Conservation (phyloP, 2,888 invertebrate species). For the Apomyelois bistriatella region DNA sequence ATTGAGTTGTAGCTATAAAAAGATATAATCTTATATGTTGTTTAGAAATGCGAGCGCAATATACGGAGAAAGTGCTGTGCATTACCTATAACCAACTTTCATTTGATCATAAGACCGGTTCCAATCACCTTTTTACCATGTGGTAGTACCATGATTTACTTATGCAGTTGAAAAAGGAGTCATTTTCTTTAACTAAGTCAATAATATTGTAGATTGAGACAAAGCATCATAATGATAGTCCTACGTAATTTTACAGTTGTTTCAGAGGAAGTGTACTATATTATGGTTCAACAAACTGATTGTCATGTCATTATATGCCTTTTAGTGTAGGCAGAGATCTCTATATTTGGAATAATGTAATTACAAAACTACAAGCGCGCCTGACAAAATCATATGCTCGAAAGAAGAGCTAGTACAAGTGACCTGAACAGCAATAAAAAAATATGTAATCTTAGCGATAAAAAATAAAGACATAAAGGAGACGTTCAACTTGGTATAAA, state of each 20-base stretch:
- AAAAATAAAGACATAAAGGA: slow-evolving; percentile 49
- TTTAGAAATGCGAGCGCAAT: slow-evolving; percentile 28
- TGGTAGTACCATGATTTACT: slow-evolving; percentile 18
- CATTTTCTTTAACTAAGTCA: too few relatives aligned
- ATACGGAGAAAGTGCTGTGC: slow-evolving; percentile 62
- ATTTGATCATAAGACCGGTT: slow-evolving; percentile 57
- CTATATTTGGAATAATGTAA: slow-evolving; percentile 44
- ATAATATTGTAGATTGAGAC: too few relatives aligned
- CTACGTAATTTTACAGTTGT: slow-evolving; percentile 17
- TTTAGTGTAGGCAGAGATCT: slow-evolving; percentile 44
- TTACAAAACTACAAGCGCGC: slow-evolving; percentile 26
- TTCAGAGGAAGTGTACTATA: slow-evolving; percentile 9
- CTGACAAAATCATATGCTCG: too few relatives aligned
- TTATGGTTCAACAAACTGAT: slow-evolving; percentile 40
- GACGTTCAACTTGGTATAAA: slow-evolving; percentile 50
- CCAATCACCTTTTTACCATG: slow-evolving; percentile 39
- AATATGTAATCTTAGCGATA: neutral
- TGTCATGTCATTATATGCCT: slow-evolving; percentile 35
- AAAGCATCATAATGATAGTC: neutral
- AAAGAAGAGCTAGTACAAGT: too few relatives aligned
- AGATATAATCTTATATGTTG: neutral
- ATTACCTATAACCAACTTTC: slow-evolving; percentile 60
- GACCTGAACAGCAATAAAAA: neutral
- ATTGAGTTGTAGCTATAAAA: too few relatives aligned
- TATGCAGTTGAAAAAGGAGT: too few relatives aligned